Percentiles rank a stretch among this genome's conserved stretches.
Evolutionary conservation across 2,797 vertebrate genomes (phyloP).

Genomic region (Enteromius thamalakanensis): DNA sequence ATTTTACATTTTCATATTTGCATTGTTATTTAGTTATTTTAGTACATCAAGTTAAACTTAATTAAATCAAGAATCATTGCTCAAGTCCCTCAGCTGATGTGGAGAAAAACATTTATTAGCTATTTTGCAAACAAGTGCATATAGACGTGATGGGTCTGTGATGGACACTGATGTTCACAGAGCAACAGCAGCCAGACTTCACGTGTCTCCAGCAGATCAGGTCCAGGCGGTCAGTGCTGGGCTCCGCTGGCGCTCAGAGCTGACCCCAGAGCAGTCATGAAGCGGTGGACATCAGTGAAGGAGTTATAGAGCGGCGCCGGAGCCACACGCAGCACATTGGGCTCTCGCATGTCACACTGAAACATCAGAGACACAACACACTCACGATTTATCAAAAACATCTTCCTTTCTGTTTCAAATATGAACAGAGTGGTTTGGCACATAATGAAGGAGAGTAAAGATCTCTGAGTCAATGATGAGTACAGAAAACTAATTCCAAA

Average conservation of each 20-base stretch:
- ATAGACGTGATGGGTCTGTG: too few species aligned
- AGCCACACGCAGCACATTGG: conserved; percentile 83
- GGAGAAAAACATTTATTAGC: background rate
- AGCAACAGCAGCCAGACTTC: background rate
- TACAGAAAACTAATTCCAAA: too few species aligned
- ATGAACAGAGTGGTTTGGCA: background rate
- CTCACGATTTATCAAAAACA: background rate
- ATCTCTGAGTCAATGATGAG: too few species aligned
- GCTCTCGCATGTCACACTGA: conserved; percentile 91
- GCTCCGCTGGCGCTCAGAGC: conserved; percentile 68
- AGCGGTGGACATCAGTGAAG: conserved; percentile 89
- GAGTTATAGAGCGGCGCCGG: conserved; percentile 94
- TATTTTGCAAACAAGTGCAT: background rate
- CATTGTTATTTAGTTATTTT: too few species aligned
- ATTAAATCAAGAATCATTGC: background rate
- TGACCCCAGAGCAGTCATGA: conserved; percentile 77
- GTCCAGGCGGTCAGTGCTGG: background rate
- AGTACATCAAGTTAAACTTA: too few species aligned
- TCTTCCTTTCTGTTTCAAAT: background rate
- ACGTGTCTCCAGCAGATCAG: too few species aligned
- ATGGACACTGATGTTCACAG: background rate
- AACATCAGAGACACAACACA: conserved; percentile 54
- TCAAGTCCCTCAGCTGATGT: background rate
- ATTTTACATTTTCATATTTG: too few species aligned
- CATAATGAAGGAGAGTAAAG: background rate